These are phyloP conservation scores for Brachyptera risi DNA, from an alignment of 2,888 invertebrate genomes.

Conservation along the genomic window DNA sequence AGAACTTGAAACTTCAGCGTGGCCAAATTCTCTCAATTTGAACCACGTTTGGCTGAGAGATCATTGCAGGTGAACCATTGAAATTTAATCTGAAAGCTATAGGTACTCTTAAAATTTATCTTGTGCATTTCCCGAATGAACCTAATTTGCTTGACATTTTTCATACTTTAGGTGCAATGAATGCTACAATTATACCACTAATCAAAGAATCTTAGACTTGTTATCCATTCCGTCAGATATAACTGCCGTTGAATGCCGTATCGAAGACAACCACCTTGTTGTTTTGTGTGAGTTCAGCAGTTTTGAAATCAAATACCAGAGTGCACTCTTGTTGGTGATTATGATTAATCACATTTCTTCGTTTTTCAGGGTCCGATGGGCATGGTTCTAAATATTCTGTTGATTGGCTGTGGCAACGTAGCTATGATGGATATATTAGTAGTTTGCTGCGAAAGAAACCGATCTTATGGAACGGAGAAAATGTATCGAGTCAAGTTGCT, in stretches of 20 bases:
- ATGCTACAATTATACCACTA: constrained; percentile 57
- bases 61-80: constrained; percentile 51
- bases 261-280: constrained; percentile 42
- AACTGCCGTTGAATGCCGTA: constrained; percentile 41
- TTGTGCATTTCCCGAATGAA: constrained; percentile 41
- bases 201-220: constrained; percentile 56
- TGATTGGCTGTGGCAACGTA: constrained; percentile 47
- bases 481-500: constrained; percentile 35
- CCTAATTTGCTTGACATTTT: too few species aligned
- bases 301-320: too few species aligned
- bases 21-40: constrained; percentile 38
- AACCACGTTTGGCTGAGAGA: constrained; percentile 57
- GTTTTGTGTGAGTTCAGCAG: constrained; percentile 55
- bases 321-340: too few species aligned
- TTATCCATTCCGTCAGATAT: constrained; percentile 52
- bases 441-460: constrained; percentile 36
- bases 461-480: constrained; percentile 48
- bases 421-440: constrained; percentile 33
- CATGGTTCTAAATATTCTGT: constrained; percentile 52
- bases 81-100: not conserved
- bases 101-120: constrained; percentile 34
- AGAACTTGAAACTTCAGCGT: constrained; percentile 7
- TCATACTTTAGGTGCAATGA: constrained; percentile 54
- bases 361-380: constrained; percentile 52
- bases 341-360: not conserved